These are phyloP conservation scores for Hartigia nigra DNA, from an alignment of 2,888 invertebrate genomes.

Conservation along the genomic window DNA sequence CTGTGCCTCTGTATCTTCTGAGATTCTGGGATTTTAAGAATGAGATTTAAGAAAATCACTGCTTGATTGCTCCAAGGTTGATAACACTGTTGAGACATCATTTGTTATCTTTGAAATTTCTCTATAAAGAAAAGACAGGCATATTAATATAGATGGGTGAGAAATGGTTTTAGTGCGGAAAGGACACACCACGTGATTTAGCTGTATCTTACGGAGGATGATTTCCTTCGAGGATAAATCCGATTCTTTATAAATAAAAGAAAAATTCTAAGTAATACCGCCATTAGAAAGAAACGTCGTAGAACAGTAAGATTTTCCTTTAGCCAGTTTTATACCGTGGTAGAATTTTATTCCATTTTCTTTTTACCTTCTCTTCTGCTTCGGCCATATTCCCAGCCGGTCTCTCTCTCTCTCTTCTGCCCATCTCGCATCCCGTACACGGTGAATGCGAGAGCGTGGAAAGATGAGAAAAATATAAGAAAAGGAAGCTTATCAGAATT, in stretches of 20 bases:
- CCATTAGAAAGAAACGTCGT: not conserved
- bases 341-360: slow-evolving; percentile 20
- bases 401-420: slow-evolving; percentile 1
- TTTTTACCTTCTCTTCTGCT: slow-evolving; percentile 13
- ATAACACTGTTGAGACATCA: too few relatives aligned
- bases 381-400: slow-evolving; percentile 9
- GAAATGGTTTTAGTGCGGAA: not conserved
- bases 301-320: not conserved
- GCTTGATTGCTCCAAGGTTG: too few relatives aligned
- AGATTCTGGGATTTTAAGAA: not conserved
- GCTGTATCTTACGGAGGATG: not conserved
- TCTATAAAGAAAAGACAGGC: not conserved
- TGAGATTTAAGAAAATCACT: too few relatives aligned
- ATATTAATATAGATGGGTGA: not conserved
- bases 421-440: not conserved
- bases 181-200: not conserved
- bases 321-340: not conserved
- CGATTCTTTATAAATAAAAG: not conserved
- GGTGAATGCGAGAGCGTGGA: not conserved
- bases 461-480: slow-evolving; percentile 30
- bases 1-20: too few relatives aligned
- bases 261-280: not conserved
- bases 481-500: slow-evolving; percentile 57
- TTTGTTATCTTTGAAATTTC: not conserved
- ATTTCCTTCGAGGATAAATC: not conserved